Conservation (phyloP, 2,888 invertebrate genomes). For the Dasysyrphus tricinctus region DNA sequence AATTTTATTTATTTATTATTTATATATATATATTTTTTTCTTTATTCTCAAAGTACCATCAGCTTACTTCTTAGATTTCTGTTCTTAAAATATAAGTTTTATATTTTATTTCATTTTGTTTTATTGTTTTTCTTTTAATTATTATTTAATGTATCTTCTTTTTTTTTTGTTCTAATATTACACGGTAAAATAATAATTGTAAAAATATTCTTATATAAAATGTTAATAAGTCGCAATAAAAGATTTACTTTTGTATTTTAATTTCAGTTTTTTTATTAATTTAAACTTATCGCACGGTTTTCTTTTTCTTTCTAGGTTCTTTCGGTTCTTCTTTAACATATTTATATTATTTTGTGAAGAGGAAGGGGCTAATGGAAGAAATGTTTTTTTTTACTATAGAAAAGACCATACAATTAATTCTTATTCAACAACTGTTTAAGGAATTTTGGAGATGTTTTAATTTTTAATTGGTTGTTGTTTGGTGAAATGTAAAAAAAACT, state of each 20-base stretch:
- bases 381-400: not conserved
- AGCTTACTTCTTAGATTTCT: constrained; percentile 61
- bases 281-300: constrained; percentile 46
- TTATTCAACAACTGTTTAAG: constrained; percentile 35
- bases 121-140: constrained; percentile 30
- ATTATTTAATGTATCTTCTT: constrained; percentile 19
- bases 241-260: constrained; percentile 25
- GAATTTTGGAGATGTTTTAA: constrained; percentile 50
- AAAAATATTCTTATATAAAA: constrained; percentile 74
- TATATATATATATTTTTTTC: constrained; percentile 64
- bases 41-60: constrained; percentile 72
- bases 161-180: constrained; percentile 64
- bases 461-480: not conserved
- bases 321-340: constrained; percentile 21
- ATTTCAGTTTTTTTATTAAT: constrained; percentile 17
- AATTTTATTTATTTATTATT: constrained; percentile 65
- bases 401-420: constrained; percentile 16
- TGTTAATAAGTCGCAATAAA: constrained; percentile 69
- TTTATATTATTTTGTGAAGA: not conserved
- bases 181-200: constrained; percentile 74
- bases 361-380: not conserved
- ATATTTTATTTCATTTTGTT: constrained; percentile 42
- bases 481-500: not conserved
- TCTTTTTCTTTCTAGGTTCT: constrained; percentile 21
- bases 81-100: constrained; percentile 70